Percentiles rank a stretch among this genome's conserved stretches.
phyloP scores from a whole-genome alignment of 2,888 invertebrate genomes.

The Spilosoma lubricipeda region DNA sequence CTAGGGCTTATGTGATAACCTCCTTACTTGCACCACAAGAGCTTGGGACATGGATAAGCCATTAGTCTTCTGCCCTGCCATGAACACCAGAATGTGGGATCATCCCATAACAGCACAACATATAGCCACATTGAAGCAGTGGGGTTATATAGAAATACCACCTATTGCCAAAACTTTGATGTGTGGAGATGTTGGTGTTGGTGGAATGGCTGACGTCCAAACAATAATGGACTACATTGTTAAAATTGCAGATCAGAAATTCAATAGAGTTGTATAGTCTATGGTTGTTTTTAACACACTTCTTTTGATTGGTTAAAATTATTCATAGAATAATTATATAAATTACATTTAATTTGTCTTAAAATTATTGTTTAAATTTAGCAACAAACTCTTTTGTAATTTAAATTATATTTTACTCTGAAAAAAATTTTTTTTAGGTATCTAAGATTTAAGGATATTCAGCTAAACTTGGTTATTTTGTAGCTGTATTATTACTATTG shows the following conservation, averaged over 20 bases:
- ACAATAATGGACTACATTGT: slow-evolving; percentile 87
- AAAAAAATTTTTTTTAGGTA: not conserved
- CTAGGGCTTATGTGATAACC: slow-evolving; percentile 96
- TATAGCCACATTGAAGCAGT: slow-evolving; percentile 89
- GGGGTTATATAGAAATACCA: slow-evolving; percentile 94
- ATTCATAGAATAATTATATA: not conserved
- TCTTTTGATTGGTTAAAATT: not conserved
- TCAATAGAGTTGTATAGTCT: slow-evolving; percentile 24
- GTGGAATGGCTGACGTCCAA: slow-evolving; percentile 97
- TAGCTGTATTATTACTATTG: not conserved
- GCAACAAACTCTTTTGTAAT: not conserved
- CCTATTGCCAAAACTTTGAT: slow-evolving; percentile 95
- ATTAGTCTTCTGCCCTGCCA: slow-evolving; percentile 97
- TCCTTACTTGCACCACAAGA: slow-evolving; percentile 94
- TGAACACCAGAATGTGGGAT: slow-evolving; percentile 99
- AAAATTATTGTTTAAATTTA: not conserved
- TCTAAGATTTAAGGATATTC: not conserved
- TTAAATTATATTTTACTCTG: not conserved
- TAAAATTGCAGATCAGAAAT: slow-evolving; percentile 53
- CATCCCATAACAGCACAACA: slow-evolving; percentile 96
- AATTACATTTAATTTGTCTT: not conserved
- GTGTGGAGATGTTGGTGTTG: slow-evolving; percentile 97
- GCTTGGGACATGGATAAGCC: slow-evolving; percentile 96
- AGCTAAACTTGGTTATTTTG: not conserved
- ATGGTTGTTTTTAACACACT: not conserved